Evolutionary conservation across 2,797 vertebrate genomes (phyloP), one percentile per base, ranked within the genome.

Genomic region (Pampus argenteus): DNA sequence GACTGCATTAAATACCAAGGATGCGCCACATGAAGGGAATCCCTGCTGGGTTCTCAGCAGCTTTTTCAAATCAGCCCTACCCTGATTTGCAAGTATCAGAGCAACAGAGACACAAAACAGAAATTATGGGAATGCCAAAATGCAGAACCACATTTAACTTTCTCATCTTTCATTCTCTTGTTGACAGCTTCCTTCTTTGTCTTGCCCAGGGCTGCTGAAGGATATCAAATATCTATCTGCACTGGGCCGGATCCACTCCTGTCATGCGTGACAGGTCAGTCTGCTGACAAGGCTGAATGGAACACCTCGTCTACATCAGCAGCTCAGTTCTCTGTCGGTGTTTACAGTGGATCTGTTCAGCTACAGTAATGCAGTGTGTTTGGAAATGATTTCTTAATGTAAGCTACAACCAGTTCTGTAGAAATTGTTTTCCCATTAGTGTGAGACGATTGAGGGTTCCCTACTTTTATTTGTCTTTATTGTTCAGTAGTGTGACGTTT

Each of bases 241-340:
- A 31, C 65, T 17, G 51, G 36, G 64, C 52, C 42, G 23, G 17
- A 67, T 64, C 23, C 38, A 14, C 61, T 42, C 20, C 48, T 18
- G 17, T 29, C 57, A 38, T 50, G 58, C 7, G 4, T 56, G 66
- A 77, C 57, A 54, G 52, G 45, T 70, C 78, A 72, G 79, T 48
- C 47, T 44, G 76, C 78, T 87, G 82, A 85, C 58, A 17, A 59
- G 20, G 76, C 66, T 34, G 66, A 84, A 86, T 59, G 40, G 47
- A 78, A 87, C 75, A 86, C 76, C 76, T 67, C 63, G 82, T 67
- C 76, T 48, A 54, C 4, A 20, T 59, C 54, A 40, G 56, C 61
- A 60, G 59, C 48, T 47, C 1, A 44, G 20, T 57, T 11, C n/a
- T 38, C 25, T 25, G 38, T 50, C 47, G 55, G 47, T 42, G 9